Percentiles rank a stretch among this genome's conserved stretches.
Evolutionary conservation across 2,797 vertebrate genomes (phyloP).

Genomic region (Mormyrops boulengeri): DNA sequence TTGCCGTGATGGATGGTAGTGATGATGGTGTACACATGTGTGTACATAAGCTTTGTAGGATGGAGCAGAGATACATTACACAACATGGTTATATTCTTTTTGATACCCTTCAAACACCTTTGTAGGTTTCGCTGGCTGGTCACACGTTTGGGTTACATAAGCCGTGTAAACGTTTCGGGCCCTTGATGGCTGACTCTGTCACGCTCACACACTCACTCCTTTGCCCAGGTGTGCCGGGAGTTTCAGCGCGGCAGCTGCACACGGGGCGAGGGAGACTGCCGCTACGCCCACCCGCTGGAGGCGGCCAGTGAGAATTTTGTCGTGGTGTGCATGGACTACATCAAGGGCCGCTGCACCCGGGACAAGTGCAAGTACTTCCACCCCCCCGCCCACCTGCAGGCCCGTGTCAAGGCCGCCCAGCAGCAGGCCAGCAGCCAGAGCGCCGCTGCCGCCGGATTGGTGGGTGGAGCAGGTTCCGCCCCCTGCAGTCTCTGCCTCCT

Average conservation of each 20-base stretch:
- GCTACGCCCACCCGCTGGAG: conserved; percentile 92
- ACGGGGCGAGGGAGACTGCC: conserved; percentile 91
- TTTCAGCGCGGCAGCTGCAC: conserved; percentile 97
- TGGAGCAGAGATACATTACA: background rate
- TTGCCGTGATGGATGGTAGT: background rate
- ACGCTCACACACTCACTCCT: background rate
- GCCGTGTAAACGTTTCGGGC: background rate
- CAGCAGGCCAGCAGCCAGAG: conserved; percentile 87
- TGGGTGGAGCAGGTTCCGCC: conserved; percentile 56
- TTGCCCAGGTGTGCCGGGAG: conserved; percentile 87
- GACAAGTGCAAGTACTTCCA: conserved; percentile 99
- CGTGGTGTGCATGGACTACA: conserved; percentile 98
- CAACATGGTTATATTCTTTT: background rate
- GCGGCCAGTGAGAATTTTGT: conserved; percentile 90
- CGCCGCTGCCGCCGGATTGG: conserved; percentile 73
- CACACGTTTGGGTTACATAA: background rate
- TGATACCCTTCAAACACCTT: background rate
- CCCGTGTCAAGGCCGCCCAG: conserved; percentile 94
- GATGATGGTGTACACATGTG: background rate
- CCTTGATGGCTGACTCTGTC: background rate
- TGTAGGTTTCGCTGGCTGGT: background rate
- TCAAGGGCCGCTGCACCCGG: conserved; percentile 92
- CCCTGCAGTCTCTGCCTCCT: background rate
- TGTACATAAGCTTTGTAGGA: background rate
- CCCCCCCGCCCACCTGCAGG: conserved; percentile 94